A percentile compares a stretch with the other conserved stretches of the same genome.
Conservation (phyloP, 2,113 vertebrate genomes). For the Struthidea cinerea region DNA sequence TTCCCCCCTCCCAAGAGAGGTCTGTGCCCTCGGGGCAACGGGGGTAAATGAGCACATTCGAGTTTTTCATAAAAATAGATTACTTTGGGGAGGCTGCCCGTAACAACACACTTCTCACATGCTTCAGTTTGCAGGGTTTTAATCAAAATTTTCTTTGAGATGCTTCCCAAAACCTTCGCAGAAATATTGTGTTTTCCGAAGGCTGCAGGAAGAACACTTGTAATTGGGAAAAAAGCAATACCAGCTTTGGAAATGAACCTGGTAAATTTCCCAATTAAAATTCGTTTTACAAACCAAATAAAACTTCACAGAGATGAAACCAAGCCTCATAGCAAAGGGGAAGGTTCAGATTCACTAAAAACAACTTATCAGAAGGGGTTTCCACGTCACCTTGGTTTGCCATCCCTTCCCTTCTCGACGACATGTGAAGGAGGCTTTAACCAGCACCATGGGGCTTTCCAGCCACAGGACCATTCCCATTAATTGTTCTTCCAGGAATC, state of each 20-base stretch:
- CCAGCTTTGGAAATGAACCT: background rate
- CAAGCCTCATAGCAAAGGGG: rapidly evolving
- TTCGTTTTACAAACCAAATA: background rate
- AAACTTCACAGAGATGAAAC: background rate
- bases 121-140: background rate
- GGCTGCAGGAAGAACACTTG: background rate
- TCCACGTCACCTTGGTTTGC: rapidly evolving
- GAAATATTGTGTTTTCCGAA: constrained; percentile 13
- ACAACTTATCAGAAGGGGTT: background rate
- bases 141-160: constrained; percentile 16
- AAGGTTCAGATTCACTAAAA: background rate
- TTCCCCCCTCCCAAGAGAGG: background rate
- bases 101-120: background rate
- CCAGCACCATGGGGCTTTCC: rapidly evolving
- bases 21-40: background rate
- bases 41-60: background rate
- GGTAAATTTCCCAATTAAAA: background rate
- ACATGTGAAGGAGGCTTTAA: background rate
- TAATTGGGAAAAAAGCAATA: background rate
- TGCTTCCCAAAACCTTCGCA: background rate
- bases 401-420: background rate
- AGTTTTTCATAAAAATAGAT: background rate
- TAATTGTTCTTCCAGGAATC: background rate
- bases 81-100: background rate
- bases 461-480: background rate